phyloP scores from a whole-genome alignment of 2,888 invertebrate genomes.

The Orchestes rusci region DNA sequence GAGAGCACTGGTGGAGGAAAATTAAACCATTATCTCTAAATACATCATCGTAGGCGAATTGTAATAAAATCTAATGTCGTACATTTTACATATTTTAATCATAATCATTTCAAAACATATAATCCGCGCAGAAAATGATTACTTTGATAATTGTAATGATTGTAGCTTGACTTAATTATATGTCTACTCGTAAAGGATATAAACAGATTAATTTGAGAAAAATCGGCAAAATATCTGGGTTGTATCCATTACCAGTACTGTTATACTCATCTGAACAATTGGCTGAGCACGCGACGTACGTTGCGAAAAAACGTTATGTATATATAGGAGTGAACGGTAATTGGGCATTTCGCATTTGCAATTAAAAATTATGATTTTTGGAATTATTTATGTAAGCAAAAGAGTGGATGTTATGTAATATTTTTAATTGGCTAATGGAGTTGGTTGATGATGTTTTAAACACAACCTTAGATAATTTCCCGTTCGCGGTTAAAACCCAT shows the following conservation, averaged over 20 bases:
- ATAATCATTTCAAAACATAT: conserved; percentile 21
- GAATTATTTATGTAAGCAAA: too few species aligned
- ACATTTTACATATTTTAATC: conserved; percentile 20
- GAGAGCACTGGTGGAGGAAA: too few species aligned
- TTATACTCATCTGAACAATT: conserved; percentile 23
- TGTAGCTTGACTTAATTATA: conserved; percentile 12
- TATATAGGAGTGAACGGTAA: conserved; percentile 21
- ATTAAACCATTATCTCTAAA: too few species aligned
- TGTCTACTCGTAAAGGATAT: conserved; percentile 8
- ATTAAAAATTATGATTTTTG: conserved; percentile 21
- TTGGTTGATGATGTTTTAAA: too few species aligned
- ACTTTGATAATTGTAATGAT: conserved; percentile 22
- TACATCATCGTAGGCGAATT: too few species aligned
- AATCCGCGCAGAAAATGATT: conserved; percentile 16
- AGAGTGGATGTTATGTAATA: too few species aligned
- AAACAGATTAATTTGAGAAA: too few species aligned
- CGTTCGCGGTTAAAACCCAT: too few species aligned
- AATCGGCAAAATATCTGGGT: conserved; percentile 12
- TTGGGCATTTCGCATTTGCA: conserved; percentile 20
- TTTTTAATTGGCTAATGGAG: too few species aligned
- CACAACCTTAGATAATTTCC: too few species aligned
- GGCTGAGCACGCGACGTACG: conserved; percentile 24
- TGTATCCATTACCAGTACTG: conserved; percentile 9
- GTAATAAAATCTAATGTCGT: too few species aligned
- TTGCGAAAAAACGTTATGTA: conserved; percentile 23